These are phyloP conservation scores for Tretioscincus oriximinensis DNA, from an alignment of 2,113 vertebrate genomes.

Conservation along the genomic window DNA sequence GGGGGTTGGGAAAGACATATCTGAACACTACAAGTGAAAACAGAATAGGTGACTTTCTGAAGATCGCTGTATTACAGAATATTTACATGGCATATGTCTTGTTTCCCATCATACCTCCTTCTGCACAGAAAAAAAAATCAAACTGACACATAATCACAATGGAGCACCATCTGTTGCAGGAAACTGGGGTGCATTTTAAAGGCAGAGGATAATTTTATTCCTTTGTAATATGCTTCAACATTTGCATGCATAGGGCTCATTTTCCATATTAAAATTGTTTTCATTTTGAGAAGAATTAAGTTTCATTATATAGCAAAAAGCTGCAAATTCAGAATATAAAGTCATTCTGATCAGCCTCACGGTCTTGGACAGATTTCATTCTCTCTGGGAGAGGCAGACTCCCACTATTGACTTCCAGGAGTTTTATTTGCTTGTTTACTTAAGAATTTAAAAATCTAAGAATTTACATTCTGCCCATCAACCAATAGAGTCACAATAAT, in stretches of 20 bases:
- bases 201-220: neutral
- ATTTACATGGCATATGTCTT: slow-evolving; percentile 48
- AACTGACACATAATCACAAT: slow-evolving; percentile 64
- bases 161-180: slow-evolving; percentile 63
- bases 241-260: neutral
- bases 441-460: too few species aligned
- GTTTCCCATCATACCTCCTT: slow-evolving; percentile 46
- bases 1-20: slow-evolving; percentile 5
- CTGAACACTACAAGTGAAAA: slow-evolving; percentile 44
- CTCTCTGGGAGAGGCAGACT: neutral
- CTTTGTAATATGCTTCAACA: neutral
- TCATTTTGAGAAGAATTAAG: neutral
- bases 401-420: neutral
- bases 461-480: too few species aligned
- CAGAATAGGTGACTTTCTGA: slow-evolving; percentile 50
- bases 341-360: neutral
- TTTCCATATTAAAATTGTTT: neutral
- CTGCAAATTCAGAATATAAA: neutral
- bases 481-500: too few species aligned
- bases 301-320: too few species aligned
- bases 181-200: slow-evolving; percentile 48
- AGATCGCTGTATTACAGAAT: slow-evolving; percentile 41
- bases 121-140: slow-evolving; percentile 57
- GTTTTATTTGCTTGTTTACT: too few species aligned
- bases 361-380: neutral